Evolutionary conservation across 2,113 vertebrate species (phyloP).

Genomic region (Neoarius graeffei): DNA sequence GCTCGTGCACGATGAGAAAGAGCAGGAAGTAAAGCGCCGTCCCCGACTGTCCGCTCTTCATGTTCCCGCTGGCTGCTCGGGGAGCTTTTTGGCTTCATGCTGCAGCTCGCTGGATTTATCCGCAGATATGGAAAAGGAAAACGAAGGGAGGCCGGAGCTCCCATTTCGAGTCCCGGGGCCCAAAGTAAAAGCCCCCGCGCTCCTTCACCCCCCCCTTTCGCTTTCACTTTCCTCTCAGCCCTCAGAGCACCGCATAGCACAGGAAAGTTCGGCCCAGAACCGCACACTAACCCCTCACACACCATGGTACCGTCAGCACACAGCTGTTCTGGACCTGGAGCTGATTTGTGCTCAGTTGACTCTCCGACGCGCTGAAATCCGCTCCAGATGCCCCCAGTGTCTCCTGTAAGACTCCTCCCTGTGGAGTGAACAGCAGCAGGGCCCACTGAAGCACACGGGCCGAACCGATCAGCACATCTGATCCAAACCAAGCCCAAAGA

Average conservation of each 20-base stretch:
- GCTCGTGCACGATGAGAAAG: constrained; percentile 22
- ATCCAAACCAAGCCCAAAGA: too few species aligned
- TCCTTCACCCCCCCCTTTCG: neutral
- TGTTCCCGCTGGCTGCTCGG: neutral
- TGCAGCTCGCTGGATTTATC: constrained; percentile 29
- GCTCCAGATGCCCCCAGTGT: neutral
- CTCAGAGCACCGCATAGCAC: neutral
- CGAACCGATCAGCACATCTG: neutral
- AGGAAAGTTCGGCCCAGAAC: accelerated
- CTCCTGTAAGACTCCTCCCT: neutral
- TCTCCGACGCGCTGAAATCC: neutral
- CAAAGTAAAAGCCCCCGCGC: neutral
- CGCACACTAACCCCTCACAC: neutral
- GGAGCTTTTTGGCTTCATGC: constrained; percentile 6
- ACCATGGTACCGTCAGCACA: too few species aligned
- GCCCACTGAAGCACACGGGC: neutral
- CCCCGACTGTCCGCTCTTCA: constrained; percentile 26
- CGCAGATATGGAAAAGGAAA: constrained; percentile 41
- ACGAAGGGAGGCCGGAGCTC: neutral
- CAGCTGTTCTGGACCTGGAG: too few species aligned
- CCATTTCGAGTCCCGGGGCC: too few species aligned
- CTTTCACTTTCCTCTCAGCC: constrained; percentile 5
- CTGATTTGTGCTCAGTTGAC: neutral
- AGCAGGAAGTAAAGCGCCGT: constrained; percentile 11
- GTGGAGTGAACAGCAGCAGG: neutral